Base-by-base conservation (phyloP, 2,888 invertebrate genomes). In the Gnatocerus cornutus region DNA sequence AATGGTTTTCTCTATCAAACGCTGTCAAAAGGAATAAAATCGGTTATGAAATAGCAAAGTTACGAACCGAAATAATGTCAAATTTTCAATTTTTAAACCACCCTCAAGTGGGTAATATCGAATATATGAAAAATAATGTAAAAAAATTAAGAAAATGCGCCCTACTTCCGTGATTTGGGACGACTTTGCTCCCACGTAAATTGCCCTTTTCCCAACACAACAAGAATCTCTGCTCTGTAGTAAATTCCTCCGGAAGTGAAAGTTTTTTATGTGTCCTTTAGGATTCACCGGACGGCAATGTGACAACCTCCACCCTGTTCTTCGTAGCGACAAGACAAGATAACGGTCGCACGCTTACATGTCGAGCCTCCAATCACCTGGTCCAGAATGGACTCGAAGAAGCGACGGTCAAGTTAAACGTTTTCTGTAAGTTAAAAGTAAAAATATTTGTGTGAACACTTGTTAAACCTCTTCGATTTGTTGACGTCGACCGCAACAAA, bases 371-470 rank as follows among this genome's bases (percentile, higher is more conserved):
- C 65, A 96, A 96, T 85, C 87, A 90, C 52, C 88, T 91, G 74
- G 88, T 95, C 16, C 89, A 90, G 76, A 91, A 90, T 75, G 90
- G 92, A 67, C 88, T 91, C 14, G 89, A 91, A 71, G 95, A 96
- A 84, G 92, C 93, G 72, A 90, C 90, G 55, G 90, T 94, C 89
- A 92, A 91, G 81, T 88, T 96, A 68, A 93, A 94, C 86, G 92
- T 96, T 75, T 93, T 93, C 86, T 96, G 96, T 96, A 87, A 94
- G 96, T 90, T 21, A n/a, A n/a, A n/a, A n/a, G n/a, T n/a, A n/a
- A n/a, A n/a, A n/a, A n/a, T n/a, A n/a, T n/a, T n/a, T n/a, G n/a
- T n/a, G n/a, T n/a, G n/a, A n/a, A n/a, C n/a, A n/a, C n/a, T n/a
- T n/a, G n/a, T n/a, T 21, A 58, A 58, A 56, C n/a, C 45, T 39